These are phyloP conservation scores for Coendou prehensilis DNA, from an alignment of 2,797 vertebrate species.

Conservation along the genomic window DNA sequence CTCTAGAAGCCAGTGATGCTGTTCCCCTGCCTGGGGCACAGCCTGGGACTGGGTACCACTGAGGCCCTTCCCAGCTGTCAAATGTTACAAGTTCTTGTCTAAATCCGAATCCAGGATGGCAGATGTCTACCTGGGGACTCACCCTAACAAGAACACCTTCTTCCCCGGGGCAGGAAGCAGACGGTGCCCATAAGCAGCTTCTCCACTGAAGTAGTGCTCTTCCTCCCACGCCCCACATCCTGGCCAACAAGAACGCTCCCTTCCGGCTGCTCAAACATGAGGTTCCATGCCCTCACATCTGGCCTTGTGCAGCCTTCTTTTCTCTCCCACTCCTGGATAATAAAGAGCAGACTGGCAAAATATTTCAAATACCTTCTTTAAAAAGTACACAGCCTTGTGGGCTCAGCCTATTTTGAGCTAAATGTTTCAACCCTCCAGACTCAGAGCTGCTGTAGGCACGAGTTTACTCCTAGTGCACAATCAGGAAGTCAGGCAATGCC, in stretches of 20 bases:
- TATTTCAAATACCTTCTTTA: slow-evolving; percentile 78
- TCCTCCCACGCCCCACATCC: not conserved
- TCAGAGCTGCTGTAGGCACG: not conserved
- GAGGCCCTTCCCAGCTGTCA: not conserved
- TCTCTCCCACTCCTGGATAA: slow-evolving; percentile 66
- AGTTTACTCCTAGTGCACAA: not conserved
- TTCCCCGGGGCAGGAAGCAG: not conserved
- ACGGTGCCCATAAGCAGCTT: not conserved
- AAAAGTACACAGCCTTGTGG: slow-evolving; percentile 66
- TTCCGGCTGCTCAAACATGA: not conserved
- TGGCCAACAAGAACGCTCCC: not conserved
- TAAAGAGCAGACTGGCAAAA: slow-evolving; percentile 76
- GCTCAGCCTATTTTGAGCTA: slow-evolving; percentile 70
- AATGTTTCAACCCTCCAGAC: slow-evolving; percentile 62
- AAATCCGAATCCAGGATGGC: not conserved
- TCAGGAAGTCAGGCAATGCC: not conserved
- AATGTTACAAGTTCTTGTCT: not conserved
- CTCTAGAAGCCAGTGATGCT: not conserved
- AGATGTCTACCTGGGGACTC: not conserved
- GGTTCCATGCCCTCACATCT: slow-evolving; percentile 71
- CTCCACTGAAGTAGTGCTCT: not conserved
- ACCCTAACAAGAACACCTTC: not conserved
- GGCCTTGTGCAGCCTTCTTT: slow-evolving; percentile 58
- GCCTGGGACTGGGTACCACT: not conserved
- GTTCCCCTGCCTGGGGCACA: not conserved